phyloP scores from a whole-genome alignment of 2,113 vertebrate genomes.

The Microcebus lehilahytsara region DNA sequence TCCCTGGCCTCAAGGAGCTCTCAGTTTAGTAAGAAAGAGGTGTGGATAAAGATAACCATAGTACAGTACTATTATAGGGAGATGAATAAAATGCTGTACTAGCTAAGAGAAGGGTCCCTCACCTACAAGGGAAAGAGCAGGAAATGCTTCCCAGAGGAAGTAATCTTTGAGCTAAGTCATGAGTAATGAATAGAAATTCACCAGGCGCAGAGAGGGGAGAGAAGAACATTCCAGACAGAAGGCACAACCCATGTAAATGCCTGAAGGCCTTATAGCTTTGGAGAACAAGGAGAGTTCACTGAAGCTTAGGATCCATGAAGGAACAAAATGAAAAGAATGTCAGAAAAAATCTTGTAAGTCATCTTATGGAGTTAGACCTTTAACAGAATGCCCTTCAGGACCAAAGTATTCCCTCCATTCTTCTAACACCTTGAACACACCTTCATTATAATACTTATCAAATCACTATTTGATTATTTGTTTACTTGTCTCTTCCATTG shows the following conservation, averaged over 20 bases:
- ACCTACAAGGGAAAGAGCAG: neutral
- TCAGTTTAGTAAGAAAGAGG: neutral
- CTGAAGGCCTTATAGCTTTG: neutral
- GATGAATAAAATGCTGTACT: neutral
- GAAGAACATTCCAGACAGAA: neutral
- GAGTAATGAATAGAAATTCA: constrained; percentile 1
- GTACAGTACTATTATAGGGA: neutral
- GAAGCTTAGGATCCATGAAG: neutral
- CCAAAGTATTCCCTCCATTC: neutral
- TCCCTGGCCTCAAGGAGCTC: neutral
- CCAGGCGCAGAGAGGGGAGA: neutral
- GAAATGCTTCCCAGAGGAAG: neutral
- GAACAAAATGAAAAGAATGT: neutral
- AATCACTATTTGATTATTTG: neutral
- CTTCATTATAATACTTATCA: neutral
- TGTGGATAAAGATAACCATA: neutral
- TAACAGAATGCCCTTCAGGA: neutral
- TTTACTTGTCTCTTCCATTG: neutral
- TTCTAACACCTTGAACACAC: neutral
- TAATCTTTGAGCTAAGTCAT: neutral
- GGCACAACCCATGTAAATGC: neutral
- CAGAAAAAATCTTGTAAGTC: neutral
- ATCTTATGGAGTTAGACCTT: neutral
- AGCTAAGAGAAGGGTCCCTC: neutral
- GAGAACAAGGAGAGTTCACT: neutral